A percentile compares a stretch with the other conserved stretches of the same genome.
These are phyloP conservation scores for Montifringilla adamsi DNA, from an alignment of 2,113 vertebrate species.

Conservation along the genomic window DNA sequence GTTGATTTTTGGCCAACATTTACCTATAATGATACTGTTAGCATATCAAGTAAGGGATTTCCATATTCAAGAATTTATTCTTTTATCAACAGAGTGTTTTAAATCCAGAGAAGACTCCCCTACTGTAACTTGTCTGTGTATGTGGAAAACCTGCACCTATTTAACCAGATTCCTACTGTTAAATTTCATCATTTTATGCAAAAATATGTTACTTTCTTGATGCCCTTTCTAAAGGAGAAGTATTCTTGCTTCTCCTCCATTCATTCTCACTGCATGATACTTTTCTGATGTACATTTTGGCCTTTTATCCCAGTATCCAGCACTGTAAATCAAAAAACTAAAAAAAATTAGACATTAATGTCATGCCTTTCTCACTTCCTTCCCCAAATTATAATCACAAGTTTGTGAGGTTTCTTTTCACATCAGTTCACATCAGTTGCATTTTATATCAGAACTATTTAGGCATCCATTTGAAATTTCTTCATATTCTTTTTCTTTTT, in stretches of 20 bases:
- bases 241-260: background rate
- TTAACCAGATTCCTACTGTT: background rate
- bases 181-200: background rate
- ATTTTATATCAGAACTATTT: background rate
- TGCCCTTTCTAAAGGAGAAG: background rate
- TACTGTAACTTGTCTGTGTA: background rate
- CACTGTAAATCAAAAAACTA: background rate
- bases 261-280: background rate
- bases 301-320: background rate
- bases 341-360: background rate
- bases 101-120: background rate
- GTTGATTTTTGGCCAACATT: background rate
- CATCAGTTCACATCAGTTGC: background rate
- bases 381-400: background rate
- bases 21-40: background rate
- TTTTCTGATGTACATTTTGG: background rate
- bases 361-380: background rate
- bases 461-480: background rate
- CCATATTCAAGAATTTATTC: background rate
- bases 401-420: background rate
- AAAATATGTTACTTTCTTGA: background rate
- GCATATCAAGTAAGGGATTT: background rate
- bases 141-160: background rate
- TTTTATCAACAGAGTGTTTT: background rate
- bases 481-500: background rate